Evolutionary conservation across 2,888 invertebrate genomes (phyloP), one percentile per base, ranked within the genome.

Genomic region (Clunio marinus): DNA sequence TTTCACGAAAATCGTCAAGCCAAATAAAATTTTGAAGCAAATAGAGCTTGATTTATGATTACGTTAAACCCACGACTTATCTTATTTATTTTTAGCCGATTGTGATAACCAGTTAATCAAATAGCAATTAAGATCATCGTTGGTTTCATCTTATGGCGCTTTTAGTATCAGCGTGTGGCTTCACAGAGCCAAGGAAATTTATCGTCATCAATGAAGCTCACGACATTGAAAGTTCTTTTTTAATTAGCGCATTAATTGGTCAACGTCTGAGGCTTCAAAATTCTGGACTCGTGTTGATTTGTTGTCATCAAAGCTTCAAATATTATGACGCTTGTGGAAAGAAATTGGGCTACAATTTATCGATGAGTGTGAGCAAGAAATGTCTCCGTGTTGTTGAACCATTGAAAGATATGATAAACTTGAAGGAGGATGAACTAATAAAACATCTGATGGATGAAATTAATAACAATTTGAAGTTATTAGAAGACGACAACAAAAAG

Each of bases 261-360:
- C 83, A 88, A 72, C 83, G 84, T 35, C 75, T 86, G 62, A 83
- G 84, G 72, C 83, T 83, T 70, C 83, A 84, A 70, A 75, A 77
- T 27, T 78, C 81, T 69, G 82, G 82, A 66, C 77, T 86, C 4
- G 80, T 88, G 72, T 77, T 90, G 59, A 79, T 89, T 60, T 83
- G 86, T 62, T 80, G 87, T 70, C 90, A 90, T 75, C 87, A 89
- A 73, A 84, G 86, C 1, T 80, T 87, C 59, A 82, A 83, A 67
- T 90, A 91, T 75, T 91, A 88, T 74, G 86, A 88, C 70, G 87
- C 85, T 77, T 83, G 89, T 35, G 88, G 88, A 13, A 84, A 87
- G 74, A 86, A 88, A 73, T 81, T 90, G 74, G 89, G 88, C 62
- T 88, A 86, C 74, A 88, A 88, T 75, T 77, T 89, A 32, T 81